Evolutionary conservation across 2,113 vertebrate genomes (phyloP), one percentile per base, ranked within the genome.

Genomic region (Ceyx melanurus): DNA sequence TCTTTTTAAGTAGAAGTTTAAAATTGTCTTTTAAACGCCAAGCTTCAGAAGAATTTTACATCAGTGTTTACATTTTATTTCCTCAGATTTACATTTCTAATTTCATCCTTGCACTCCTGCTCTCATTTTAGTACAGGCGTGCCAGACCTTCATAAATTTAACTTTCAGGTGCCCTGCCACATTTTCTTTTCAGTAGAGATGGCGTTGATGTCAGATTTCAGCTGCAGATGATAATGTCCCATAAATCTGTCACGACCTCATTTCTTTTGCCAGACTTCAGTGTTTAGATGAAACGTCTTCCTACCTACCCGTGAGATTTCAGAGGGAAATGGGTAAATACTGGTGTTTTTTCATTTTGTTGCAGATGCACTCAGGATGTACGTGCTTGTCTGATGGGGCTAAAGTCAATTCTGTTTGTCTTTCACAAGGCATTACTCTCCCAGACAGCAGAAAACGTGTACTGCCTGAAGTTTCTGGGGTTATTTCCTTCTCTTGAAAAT

Each of bases 301-400:
- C 15, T 75, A 40, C 70, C 45, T 6, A 57, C 14, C 61, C 73
- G 14, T 74, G 75, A 62, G 8, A 16, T 80, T 83, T 66, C 70
- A 80, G 53, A 82, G 46, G 46, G 25, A 75, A 37, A 61, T 0
- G 54, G 28, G 26, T 64, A 64, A 91, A 77, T 74, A n/a, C 18
- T 7, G 2, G 2, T 79, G 22, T 20, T 66, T 48, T 67, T 86
- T 46, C 67, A 46, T 22, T 65, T 76, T 85, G 22, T 71, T 87
- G 54, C 50, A 85, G 58, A 33, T 79, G n/a, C 10, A 35, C 31
- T 84, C 4, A 28, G 17, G 54, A 31, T 72, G 22, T 0, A 0
- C 22, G 65, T 58, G 42, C 33, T 4, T 3, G 42, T 45, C 35
- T 70, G 46, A 16, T 1, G 4, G 43, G 18, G 10, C 31, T 64